A percentile compares a stretch with the other conserved stretches of the same genome.
Evolutionary conservation across 2,797 vertebrate genomes (phyloP).

Genomic region (Labeo calbasu): DNA sequence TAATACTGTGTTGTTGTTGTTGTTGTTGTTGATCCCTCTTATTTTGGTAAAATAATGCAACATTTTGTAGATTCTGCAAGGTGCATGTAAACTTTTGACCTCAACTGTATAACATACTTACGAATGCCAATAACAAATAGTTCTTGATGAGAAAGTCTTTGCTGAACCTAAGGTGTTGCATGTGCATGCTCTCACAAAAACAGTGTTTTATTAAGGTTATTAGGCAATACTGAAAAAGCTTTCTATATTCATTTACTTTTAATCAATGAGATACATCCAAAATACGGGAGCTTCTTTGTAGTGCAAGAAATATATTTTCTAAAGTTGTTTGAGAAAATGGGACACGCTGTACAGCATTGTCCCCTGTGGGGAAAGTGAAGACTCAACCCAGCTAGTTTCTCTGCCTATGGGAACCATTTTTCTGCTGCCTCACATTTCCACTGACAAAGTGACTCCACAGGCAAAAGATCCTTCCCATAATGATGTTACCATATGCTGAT

Average conservation of each 20-base stretch:
- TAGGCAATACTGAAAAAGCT: background rate
- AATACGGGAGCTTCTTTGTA: background rate
- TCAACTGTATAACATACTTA: too few relatives aligned
- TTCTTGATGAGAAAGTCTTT: background rate
- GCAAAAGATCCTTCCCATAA: constrained; percentile 13
- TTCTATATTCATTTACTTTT: background rate
- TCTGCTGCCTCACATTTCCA: constrained; percentile 40
- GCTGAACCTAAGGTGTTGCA: background rate
- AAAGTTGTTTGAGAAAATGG: constrained; percentile 48
- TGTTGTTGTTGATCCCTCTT: too few relatives aligned
- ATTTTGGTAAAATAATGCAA: too few relatives aligned
- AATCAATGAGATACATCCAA: background rate
- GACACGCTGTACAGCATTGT: constrained; percentile 35
- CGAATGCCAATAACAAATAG: background rate
- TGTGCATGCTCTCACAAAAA: background rate
- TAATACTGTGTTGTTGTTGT: too few relatives aligned
- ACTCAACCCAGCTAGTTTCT: constrained; percentile 25
- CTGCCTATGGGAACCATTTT: constrained; percentile 33
- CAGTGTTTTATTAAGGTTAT: background rate
- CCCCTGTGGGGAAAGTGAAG: constrained; percentile 30
- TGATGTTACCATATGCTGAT: constrained; percentile 47
- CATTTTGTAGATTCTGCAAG: too few relatives aligned
- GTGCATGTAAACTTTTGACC: too few relatives aligned
- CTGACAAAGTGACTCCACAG: constrained; percentile 31
- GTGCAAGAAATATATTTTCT: background rate